phyloP scores from a whole-genome alignment of 2,888 invertebrate species.

The Nowickia ferox region DNA sequence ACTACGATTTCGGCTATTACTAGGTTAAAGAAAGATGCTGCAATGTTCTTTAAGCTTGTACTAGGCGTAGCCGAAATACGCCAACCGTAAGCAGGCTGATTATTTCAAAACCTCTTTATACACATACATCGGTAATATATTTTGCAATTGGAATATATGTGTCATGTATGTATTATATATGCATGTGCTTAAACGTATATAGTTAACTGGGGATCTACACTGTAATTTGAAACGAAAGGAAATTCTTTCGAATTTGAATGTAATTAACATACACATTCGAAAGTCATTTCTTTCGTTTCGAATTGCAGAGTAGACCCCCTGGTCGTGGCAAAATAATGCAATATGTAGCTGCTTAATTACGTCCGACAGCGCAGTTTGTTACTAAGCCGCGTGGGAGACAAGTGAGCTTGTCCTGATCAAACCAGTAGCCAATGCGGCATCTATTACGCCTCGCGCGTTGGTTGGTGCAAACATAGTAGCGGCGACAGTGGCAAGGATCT shows the following conservation, averaged over 20 bases:
- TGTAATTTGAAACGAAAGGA: no score
- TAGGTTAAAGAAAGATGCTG: no score
- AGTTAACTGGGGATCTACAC: no score
- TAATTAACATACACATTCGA: no score
- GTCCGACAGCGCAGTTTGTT: slow-evolving; percentile 30
- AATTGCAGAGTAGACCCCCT: no score
- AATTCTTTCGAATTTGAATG: no score
- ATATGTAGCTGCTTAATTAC: slow-evolving; percentile 5
- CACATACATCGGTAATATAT: neutral
- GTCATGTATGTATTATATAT: neutral
- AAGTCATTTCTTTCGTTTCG: no score
- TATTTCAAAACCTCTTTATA: neutral
- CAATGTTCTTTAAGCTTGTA: no score
- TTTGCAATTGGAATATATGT: neutral
- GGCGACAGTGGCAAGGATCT: slow-evolving; percentile 49
- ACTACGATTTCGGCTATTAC: no score
- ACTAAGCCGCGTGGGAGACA: slow-evolving; percentile 28
- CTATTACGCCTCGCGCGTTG: neutral
- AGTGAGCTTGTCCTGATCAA: slow-evolving; percentile 14
- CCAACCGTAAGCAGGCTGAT: no score
- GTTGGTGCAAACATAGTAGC: slow-evolving; percentile 49
- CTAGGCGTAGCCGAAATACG: no score
- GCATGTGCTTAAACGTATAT: no score
- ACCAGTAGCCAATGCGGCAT: slow-evolving; percentile 21
- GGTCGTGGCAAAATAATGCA: neutral